Conservation (phyloP, 2,888 invertebrate genomes). For the Synanthedon andrenaeformis region DNA sequence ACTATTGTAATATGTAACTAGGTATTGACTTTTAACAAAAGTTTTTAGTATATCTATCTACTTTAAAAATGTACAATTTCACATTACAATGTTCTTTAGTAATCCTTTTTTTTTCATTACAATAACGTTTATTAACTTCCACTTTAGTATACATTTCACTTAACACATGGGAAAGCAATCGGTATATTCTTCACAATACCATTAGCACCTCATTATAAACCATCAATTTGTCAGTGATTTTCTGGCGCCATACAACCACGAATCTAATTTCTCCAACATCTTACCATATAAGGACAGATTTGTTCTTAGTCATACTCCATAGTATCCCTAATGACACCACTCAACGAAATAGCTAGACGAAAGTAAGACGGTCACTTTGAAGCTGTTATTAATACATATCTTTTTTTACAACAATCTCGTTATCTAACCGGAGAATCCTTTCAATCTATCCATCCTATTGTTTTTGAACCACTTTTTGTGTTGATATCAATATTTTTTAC, state of each 20-base stretch:
- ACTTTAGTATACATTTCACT: too few species aligned
- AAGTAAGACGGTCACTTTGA: slow-evolving; percentile 31
- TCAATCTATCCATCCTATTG: slow-evolving; percentile 66
- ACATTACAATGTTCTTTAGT: too few species aligned
- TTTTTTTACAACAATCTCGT: slow-evolving; percentile 43
- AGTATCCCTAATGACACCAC: slow-evolving; percentile 28
- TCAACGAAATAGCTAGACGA: slow-evolving; percentile 7
- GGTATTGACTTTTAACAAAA: too few species aligned
- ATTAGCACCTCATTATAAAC: slow-evolving; percentile 1
- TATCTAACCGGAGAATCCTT: slow-evolving; percentile 63
- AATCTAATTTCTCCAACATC: neutral
- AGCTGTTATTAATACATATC: slow-evolving; percentile 65
- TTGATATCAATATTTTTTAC: slow-evolving; percentile 68
- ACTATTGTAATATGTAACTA: too few species aligned
- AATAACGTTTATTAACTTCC: too few species aligned
- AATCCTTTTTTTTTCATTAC: too few species aligned
- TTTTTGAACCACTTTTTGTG: slow-evolving; percentile 64
- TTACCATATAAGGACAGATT: slow-evolving; percentile 4
- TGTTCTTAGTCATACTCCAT: slow-evolving; percentile 6
- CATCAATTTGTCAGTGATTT: neutral
- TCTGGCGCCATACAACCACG: neutral
- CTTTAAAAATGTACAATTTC: too few species aligned
- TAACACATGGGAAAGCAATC: neutral
- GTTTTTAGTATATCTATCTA: too few species aligned
- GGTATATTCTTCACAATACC: neutral